These are phyloP conservation scores for Lucifuga dentata DNA, from an alignment of 2,113 vertebrate genomes.

Conservation along the genomic window DNA sequence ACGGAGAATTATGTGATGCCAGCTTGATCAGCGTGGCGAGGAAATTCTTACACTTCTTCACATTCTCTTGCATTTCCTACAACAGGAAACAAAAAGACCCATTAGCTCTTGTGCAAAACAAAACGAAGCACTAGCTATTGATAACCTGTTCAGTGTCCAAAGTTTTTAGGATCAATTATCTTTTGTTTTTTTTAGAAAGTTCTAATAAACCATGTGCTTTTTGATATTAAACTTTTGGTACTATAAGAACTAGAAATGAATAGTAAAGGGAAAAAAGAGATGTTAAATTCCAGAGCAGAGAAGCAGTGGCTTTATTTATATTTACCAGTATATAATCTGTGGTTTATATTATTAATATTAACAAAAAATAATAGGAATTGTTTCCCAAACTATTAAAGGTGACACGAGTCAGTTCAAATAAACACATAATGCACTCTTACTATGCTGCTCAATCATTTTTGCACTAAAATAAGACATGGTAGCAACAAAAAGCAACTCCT, in stretches of 20 bases:
- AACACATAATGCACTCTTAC: slow-evolving; percentile 1
- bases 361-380: background rate
- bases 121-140: background rate
- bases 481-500: slow-evolving; percentile 16
- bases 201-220: too few species aligned
- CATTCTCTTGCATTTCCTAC: slow-evolving; percentile 93
- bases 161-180: background rate
- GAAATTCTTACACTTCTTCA: slow-evolving; percentile 93
- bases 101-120: background rate
- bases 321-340: too few species aligned
- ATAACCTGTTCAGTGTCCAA: background rate
- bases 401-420: slow-evolving; percentile 30
- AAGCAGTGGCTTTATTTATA: background rate
- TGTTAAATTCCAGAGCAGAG: background rate
- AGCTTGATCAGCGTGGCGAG: slow-evolving; percentile 91
- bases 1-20: slow-evolving; percentile 90
- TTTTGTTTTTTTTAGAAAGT: too few species aligned
- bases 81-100: slow-evolving; percentile 23
- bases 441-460: slow-evolving; percentile 26
- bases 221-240: too few species aligned
- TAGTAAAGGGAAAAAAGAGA: too few species aligned
- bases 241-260: background rate
- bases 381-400: background rate
- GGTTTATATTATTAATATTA: background rate
- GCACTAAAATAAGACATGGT: slow-evolving; percentile 44